Base-by-base conservation (phyloP, 2,888 invertebrate species). In the Neoitamus cyanurus region DNA sequence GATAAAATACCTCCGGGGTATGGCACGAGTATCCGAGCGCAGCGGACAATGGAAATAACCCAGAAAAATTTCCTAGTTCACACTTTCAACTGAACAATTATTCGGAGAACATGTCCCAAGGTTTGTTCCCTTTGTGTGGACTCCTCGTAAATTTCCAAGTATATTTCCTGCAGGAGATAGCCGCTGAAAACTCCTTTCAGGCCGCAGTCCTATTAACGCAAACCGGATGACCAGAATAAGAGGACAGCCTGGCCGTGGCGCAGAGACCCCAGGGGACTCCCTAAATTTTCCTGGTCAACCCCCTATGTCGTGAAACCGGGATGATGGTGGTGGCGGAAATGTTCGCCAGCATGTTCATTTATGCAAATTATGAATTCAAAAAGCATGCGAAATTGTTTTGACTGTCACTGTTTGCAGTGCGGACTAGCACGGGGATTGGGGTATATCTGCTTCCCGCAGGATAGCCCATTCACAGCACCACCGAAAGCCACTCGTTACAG, bases 281-380 rank as follows among this genome's bases (percentile, higher is more conserved):
- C 58, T 20, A 58, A 58, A 58, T 58, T 25, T 58, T 58, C 58
- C 58, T 58, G 25, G 58, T 58, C 7, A 7, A 0, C 2, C 25
- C 58, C 58, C 7, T 58, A 20, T 9, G 58, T 2, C 7, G 58
- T 15, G 42, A 42, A n/a, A n/a, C n/a, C 20, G 5, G 15, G 58
- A 15, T 34, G 34, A 7, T 75, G 75, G 28, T 42, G 37, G 42
- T 13, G 75, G 42, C 69, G 83, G 83, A 83, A 80, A 68, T 68
- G 68, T 80, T 58, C 42, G 37, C 69, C 83, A 83, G 36, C 70
- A 77, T 77, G 68, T 77, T 84, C 68, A 77, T 84, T 84, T 84
- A 84, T 77, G 84, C 58, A 75, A 85, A 85, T 85, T 72, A 85
- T 85, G 83, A 84, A 85, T 85, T 85, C 83, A 85, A 83, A 68